phyloP scores from a whole-genome alignment of 1,140 invertebrate genomes.

The Tetragonula clypearis region DNA sequence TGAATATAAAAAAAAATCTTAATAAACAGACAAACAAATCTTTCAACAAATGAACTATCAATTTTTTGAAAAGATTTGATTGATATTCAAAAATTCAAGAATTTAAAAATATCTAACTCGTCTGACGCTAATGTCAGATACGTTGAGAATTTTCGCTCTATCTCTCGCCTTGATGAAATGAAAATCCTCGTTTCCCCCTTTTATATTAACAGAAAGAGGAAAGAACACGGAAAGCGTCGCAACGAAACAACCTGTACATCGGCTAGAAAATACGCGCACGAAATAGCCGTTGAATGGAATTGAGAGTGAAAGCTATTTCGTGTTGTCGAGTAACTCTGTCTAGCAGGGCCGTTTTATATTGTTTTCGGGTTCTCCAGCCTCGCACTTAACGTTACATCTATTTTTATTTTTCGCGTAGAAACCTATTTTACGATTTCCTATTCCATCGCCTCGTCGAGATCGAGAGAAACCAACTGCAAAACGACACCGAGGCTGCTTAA shows the following conservation, averaged over 20 bases:
- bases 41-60: too few relatives aligned
- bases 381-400: neutral
- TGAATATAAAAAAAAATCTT: too few relatives aligned
- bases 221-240: neutral
- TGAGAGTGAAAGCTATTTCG: neutral
- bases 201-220: too few relatives aligned
- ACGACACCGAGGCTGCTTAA: neutral
- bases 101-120: too few relatives aligned
- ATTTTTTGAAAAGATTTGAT: too few relatives aligned
- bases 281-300: neutral
- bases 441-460: neutral
- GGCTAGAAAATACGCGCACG: neutral
- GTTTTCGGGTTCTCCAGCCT: neutral
- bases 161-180: too few relatives aligned
- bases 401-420: neutral
- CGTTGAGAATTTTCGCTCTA: too few relatives aligned
- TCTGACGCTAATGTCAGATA: too few relatives aligned
- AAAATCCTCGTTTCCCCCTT: too few relatives aligned
- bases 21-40: too few relatives aligned
- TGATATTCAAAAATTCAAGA: too few relatives aligned
- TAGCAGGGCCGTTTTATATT: neutral
- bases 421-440: neutral
- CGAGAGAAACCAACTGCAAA: neutral
- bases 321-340: neutral
- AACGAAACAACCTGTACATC: neutral